Conservation (phyloP, 2,888 invertebrate genomes). For the Napeogenes sylphis region DNA sequence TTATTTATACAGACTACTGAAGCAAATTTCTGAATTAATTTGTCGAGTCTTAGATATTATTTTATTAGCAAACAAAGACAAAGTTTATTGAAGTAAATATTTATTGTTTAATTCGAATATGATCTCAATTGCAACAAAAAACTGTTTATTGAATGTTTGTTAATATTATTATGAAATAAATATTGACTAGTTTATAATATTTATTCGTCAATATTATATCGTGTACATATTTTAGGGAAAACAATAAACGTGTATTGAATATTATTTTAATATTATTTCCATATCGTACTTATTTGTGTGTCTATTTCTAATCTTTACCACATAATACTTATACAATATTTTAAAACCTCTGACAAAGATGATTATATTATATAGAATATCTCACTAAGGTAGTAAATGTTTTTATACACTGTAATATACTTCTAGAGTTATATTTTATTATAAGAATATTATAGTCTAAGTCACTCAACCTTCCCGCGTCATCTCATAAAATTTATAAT, state of each 20-base stretch:
- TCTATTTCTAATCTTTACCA: too few species aligned
- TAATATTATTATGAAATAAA: slow-evolving; percentile 21
- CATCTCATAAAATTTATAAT: too few species aligned
- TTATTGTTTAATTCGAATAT: slow-evolving; percentile 58
- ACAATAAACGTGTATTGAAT: slow-evolving; percentile 10
- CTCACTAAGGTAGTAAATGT: too few species aligned
- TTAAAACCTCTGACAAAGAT: too few species aligned
- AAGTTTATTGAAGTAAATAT: slow-evolving; percentile 63
- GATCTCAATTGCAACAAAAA: slow-evolving; percentile 41
- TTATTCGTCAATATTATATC: slow-evolving; percentile 24
- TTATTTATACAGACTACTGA: slow-evolving; percentile 39
- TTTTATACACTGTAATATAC: too few species aligned
- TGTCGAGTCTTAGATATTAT: slow-evolving; percentile 67
- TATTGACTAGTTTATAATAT: slow-evolving; percentile 25
- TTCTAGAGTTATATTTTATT: too few species aligned
- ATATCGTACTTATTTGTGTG: too few species aligned
- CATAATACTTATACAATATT: too few species aligned
- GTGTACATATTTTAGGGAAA: slow-evolving; percentile 19
- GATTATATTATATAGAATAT: too few species aligned
- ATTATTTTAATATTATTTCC: neutral
- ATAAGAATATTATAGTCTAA: too few species aligned
- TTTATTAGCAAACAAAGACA: slow-evolving; percentile 58
- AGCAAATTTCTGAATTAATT: slow-evolving; percentile 64
- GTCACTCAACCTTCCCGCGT: too few species aligned
- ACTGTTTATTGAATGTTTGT: slow-evolving; percentile 36